Evolutionary conservation across 2,113 vertebrate genomes (phyloP), one percentile per base, ranked within the genome.

Genomic region (Oxyruncus cristatus): DNA sequence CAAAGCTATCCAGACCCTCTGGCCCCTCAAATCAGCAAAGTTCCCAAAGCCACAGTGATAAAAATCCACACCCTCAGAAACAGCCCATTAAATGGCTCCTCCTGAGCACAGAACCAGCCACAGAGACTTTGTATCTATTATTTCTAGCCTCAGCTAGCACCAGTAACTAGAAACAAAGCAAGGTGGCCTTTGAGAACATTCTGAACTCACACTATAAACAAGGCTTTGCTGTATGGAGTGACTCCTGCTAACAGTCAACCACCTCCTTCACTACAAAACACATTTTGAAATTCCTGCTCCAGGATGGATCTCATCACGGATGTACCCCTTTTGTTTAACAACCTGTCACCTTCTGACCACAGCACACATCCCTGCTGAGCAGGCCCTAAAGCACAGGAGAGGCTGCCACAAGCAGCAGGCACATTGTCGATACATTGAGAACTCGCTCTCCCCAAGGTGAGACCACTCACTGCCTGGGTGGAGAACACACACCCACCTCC

Each of bases 341-440:
- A 79, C 33, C n/a, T 68, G 47, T 18, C 23, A 3, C 30, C 37
- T 61, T 44, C 41, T 20, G 10, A 52, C 30, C 18, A 18, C 9
- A 24, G 19, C 17, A 4, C 46, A 7, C 2, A 27, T 59, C 85
- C 46, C 2, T 0, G 4, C 61, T 2, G 6, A 73, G 75, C 49
- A 58, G 63, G 49, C 56, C 53, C 53, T 49, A 46, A 56, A 33
- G n/a, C 56, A 53, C 17, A 9, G 2, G 16, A 55, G 33, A 66
- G 19, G 82, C 56, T 56, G 37, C 27, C 55, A 22, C 9, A 59
- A 37, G 61, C 44, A 61, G 50, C 24, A 50, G 35, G 20, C 11
- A 22, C 1, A 4, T 7, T 30, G 26, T 27, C 1, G 0, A 1
- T 1, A 17, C 3, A 5, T 12, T 39, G 11, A n/a, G 14, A 39